Base-by-base conservation (phyloP, 2,888 invertebrate genomes). In the Folsomia candida region DNA sequence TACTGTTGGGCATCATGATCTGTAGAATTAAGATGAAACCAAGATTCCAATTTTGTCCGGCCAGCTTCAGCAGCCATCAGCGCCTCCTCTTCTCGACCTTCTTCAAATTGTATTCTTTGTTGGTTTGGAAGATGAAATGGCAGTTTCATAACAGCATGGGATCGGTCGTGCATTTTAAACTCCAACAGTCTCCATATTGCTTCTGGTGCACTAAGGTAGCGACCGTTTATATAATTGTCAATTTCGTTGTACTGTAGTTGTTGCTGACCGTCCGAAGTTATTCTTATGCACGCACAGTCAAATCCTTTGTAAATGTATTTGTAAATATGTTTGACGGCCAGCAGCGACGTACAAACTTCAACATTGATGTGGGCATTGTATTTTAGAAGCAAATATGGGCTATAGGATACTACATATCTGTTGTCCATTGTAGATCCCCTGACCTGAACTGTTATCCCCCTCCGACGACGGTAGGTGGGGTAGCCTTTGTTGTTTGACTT, bases 351-450 rank as follows among this genome's bases (percentile, higher is more conserved):
- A 69, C 81, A 81, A 51, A 67, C 74, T 71, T 81, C 80, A n/a
- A 80, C 76, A 69, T 81, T 81, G 28, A 80, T 76, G 64, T 80
- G 80, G 4, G 71, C 64, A 25, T 80, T 70, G 51, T 71, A 78
- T 25, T 65, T 70, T 28, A 71, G 22, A 1, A 27, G 14, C 3
- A 82, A 73, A 51, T 59, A 75, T 2, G 69, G 68, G 59, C 71
- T 71, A 63, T 74, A 81, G 20, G 81, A 81, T 6, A 83, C 82
- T 28, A 81, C 80, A 77, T 80, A 81, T 22, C 78, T 73, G 72
- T 82, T 83, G 71, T 82, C 81, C 14, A 81, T 47, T 18, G 62
- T n/a, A n/a, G n/a, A n/a, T n/a, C n/a, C n/a, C n/a, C n/a, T n/a
- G n/a, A n/a, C n/a, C n/a, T n/a, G n/a, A n/a, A n/a, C n/a, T n/a